Evolutionary conservation across 2,888 invertebrate genomes (phyloP).

Genomic region (Cheilosia urbana): DNA sequence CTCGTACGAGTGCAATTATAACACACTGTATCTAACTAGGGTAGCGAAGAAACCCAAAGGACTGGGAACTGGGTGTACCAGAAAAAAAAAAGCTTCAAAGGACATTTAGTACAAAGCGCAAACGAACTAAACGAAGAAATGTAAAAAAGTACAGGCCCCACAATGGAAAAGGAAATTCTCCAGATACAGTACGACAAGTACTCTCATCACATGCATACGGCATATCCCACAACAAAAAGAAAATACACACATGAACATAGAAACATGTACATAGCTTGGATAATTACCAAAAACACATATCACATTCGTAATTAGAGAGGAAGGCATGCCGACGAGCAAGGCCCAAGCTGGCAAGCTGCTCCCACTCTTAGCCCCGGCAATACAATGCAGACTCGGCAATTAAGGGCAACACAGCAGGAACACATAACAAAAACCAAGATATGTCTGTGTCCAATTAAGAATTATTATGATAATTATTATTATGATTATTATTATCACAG

Average conservation of each 20-base stretch:
- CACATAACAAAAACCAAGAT: conserved; percentile 64
- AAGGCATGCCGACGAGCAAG: conserved; percentile 21
- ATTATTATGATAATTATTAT: conserved; percentile 71
- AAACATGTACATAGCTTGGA: conserved; percentile 22
- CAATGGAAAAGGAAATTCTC: neutral
- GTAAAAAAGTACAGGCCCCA: conserved; percentile 8
- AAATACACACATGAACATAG: conserved; percentile 4
- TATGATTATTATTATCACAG: conserved; percentile 69
- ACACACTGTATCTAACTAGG: conserved; percentile 32
- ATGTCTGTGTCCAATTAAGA: conserved; percentile 69
- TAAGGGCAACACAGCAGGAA: conserved; percentile 66
- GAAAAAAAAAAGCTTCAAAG: conserved; percentile 50
- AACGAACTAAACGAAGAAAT: conserved; percentile 32
- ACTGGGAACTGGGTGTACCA: conserved; percentile 12
- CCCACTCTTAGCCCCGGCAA: neutral
- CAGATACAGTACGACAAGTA: neutral
- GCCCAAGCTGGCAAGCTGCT: conserved; percentile 12
- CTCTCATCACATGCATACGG: conserved; percentile 10
- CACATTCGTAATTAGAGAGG: conserved; percentile 59
- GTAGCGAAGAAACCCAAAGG: conserved; percentile 26
- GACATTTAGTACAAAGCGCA: conserved; percentile 50
- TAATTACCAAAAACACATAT: conserved; percentile 69
- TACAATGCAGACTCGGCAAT: conserved; percentile 56
- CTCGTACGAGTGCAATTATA: conserved; percentile 41
- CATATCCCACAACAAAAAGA: conserved; percentile 7